phyloP scores from a whole-genome alignment of 92 coral and sea anemone genomes.

The Zoanthus gigantus region DNA sequence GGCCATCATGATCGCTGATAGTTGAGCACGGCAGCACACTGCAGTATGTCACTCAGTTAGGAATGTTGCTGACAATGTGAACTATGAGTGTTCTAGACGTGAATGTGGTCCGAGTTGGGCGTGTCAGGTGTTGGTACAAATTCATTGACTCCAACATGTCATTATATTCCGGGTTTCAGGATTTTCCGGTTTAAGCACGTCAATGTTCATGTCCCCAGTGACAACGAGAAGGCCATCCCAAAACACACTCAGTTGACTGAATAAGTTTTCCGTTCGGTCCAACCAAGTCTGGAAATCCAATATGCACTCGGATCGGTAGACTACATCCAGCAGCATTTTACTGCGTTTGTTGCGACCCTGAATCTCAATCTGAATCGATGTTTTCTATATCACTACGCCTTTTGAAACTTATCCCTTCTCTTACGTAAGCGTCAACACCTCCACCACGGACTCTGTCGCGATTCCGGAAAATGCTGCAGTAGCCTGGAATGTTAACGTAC shows the following conservation, averaged over 20 bases:
- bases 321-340: conserved; percentile 39
- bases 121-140: conserved; percentile 13
- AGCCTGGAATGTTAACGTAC: conserved; percentile 42
- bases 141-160: conserved; percentile 19
- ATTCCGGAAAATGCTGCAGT: conserved; percentile 37
- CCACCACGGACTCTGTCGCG: conserved; percentile 30
- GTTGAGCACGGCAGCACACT: conserved; percentile 46
- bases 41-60: conserved; percentile 38
- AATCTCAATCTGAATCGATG: conserved; percentile 30
- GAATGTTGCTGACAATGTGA: conserved; percentile 44
- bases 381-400: conserved; percentile 21
- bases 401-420: conserved; percentile 22
- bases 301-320: conserved; percentile 32
- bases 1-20: no score
- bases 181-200: conserved; percentile 27
- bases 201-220: conserved; percentile 45
- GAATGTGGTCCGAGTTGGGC: conserved; percentile 22
- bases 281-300: conserved; percentile 44
- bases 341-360: conserved; percentile 30
- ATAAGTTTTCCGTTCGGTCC: conserved; percentile 40
- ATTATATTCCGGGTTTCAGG: conserved; percentile 5
- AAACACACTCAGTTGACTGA: conserved; percentile 37
- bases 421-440: conserved; percentile 31
- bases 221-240: conserved; percentile 44
- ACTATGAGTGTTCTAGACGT: conserved; percentile 38